A percentile compares a stretch with the other conserved stretches of the same genome.
phyloP scores from a whole-genome alignment of 2,797 vertebrate genomes.

The Poeciliopsis presidionis region DNA sequence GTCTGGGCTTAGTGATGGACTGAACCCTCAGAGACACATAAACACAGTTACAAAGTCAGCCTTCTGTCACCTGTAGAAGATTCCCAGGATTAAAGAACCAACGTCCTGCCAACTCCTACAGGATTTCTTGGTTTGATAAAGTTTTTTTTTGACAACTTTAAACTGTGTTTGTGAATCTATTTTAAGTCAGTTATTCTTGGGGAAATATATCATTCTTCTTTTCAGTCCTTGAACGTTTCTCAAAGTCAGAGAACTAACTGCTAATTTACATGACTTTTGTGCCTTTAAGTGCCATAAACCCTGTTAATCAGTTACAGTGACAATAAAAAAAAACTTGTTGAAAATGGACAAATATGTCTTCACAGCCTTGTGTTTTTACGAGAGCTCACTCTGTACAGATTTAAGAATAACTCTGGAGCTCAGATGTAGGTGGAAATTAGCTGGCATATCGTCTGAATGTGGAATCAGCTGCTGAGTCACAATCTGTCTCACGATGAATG shows the following conservation, averaged over 20 bases:
- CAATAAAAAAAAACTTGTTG: neutral
- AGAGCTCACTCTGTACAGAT: neutral
- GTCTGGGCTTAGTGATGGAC: too few relatives aligned
- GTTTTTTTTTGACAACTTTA: neutral
- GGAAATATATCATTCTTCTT: neutral
- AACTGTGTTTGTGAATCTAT: neutral
- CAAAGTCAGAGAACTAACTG: neutral
- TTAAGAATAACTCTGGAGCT: slow-evolving; percentile 1
- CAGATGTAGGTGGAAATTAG: neutral
- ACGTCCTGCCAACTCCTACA: too few relatives aligned
- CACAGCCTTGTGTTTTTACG: neutral
- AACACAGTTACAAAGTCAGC: too few relatives aligned
- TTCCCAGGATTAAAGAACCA: too few relatives aligned
- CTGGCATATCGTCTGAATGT: neutral
- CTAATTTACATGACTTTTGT: neutral
- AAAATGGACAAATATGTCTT: neutral
- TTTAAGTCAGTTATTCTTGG: neutral
- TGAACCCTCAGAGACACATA: too few relatives aligned
- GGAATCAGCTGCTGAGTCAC: slow-evolving; percentile 5
- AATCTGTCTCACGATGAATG: neutral
- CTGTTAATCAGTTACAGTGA: neutral
- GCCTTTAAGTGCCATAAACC: neutral
- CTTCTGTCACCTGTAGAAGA: too few relatives aligned
- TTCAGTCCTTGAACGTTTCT: neutral
- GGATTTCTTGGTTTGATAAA: neutral